Base-by-base conservation (phyloP, 2,113 vertebrate species). In the Anarhynchus alexandrinus region DNA sequence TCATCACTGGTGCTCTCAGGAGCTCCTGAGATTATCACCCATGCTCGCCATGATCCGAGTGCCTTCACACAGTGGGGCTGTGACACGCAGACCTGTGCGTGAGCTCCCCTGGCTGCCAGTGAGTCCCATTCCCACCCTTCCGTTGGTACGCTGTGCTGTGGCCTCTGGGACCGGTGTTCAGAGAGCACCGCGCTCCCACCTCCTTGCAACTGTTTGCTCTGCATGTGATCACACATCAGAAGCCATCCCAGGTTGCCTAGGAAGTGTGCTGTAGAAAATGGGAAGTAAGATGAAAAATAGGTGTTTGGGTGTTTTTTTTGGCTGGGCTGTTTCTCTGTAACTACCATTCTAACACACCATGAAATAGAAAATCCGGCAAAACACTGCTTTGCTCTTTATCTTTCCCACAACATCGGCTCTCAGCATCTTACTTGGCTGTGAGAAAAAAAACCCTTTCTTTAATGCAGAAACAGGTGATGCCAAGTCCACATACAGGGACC, bases 41-140 rank as follows among this genome's bases (percentile, higher is more conserved):
- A 0, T 17, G 29, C 25, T n/a, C 1, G 0, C 18, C 0, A 3
- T 52, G 22, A 20, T 17, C 5, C 1, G 1, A 21, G 43, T 27
- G n/a, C 42, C 66, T 38, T 72, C 0, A 0, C 30, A 43, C 1
- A 0, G 42, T 0, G 0, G 26, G 12, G 32, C 10, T 52, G 59
- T 45, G 36, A 25, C 18, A 52, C 0, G 1, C 36, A 57, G 42
- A 58, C 12, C 12, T 38, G 36, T 34, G 26, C 1, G 1, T 52
- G 58, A 66, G 19, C 32, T 43, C 51, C 51, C 26, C 55, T 16
- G 32, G 65, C 12, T 6, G 3, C 30, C 2, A 2, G 5, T 18
- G 21, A 36, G n/a, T 57, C 57, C 42, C 26, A 13, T 43, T 18
- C 30, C 40, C 65, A 84, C 9, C 42, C 18, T 27, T 65, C 8